Percentiles rank a stretch among this genome's conserved stretches.
Evolutionary conservation across 2,888 invertebrate species (phyloP).

Genomic region (Corbicula japonica): DNA sequence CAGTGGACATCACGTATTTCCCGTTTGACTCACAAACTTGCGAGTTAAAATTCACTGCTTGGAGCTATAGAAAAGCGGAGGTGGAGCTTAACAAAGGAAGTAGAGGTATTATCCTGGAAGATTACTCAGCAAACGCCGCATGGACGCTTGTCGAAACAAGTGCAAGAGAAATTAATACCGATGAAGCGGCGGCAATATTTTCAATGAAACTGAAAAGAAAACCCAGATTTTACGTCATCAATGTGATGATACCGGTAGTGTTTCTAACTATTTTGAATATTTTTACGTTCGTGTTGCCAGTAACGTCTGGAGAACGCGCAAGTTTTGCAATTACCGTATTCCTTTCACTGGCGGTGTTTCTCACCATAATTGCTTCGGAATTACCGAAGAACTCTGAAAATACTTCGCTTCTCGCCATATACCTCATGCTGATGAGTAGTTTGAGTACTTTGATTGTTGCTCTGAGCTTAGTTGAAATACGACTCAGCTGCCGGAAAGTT

Average conservation of each 20-base stretch:
- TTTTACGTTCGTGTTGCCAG: conserved; percentile 27
- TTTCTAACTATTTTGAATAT: conserved; percentile 25
- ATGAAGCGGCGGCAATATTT: conserved; percentile 4
- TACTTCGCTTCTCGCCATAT: conserved; percentile 23
- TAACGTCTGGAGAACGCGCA: conserved; percentile 33
- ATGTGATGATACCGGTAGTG: conserved; percentile 27
- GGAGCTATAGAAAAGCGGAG: no score
- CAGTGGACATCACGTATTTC: no score
- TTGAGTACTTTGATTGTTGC: conserved; percentile 33
- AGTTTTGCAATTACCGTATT: conserved; percentile 34
- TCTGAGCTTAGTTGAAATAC: conserved; percentile 4
- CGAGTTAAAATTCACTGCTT: no score
- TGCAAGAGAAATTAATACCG: neutral
- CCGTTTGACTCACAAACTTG: no score
- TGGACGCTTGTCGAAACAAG: no score
- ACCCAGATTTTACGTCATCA: conserved; percentile 34
- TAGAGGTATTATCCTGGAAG: no score
- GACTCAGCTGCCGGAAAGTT: conserved; percentile 9
- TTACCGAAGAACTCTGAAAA: conserved; percentile 39
- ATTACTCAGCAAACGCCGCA: no score
- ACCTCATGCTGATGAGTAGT: conserved; percentile 24
- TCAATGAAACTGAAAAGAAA: conserved; percentile 32
- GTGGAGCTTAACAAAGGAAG: no score
- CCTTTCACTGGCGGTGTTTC: conserved; percentile 39
- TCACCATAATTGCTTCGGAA: conserved; percentile 24